A percentile compares a stretch with the other conserved stretches of the same genome.
These are phyloP conservation scores for Nannoperca australis DNA, from an alignment of 2,797 vertebrate species.

Conservation along the genomic window DNA sequence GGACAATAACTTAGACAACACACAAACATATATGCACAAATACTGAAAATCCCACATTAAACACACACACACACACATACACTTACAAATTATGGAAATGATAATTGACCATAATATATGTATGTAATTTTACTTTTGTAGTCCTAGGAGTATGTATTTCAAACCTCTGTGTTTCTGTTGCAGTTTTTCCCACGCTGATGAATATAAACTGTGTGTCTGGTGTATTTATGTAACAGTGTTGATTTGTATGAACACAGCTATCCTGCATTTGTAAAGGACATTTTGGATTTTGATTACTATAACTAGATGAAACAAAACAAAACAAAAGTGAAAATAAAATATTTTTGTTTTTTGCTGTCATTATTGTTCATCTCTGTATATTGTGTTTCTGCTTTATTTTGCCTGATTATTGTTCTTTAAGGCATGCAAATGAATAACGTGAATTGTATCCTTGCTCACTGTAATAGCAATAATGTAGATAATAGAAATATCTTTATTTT, in stretches of 20 bases:
- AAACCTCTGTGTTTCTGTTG: conserved; percentile 52
- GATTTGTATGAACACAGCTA: conserved; percentile 67
- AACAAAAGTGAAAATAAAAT: conserved; percentile 65
- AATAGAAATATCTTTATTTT: background rate
- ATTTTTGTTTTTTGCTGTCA: conserved; percentile 63
- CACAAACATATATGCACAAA: conserved; percentile 30
- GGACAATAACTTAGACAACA: conserved; percentile 33
- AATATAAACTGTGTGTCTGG: conserved; percentile 60
- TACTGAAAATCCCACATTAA: conserved; percentile 14
- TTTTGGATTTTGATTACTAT: conserved; percentile 61
- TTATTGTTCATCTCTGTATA: conserved; percentile 9
- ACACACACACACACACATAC: conserved; percentile 24
- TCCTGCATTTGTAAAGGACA: conserved; percentile 69
- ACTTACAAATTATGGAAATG: conserved; percentile 50
- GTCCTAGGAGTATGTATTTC: conserved; percentile 58
- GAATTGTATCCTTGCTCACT: background rate
- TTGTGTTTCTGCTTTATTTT: background rate
- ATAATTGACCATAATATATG: conserved; percentile 58
- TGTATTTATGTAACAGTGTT: conserved; percentile 82
- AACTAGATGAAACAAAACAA: conserved; percentile 66
- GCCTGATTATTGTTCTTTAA: background rate
- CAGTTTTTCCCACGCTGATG: conserved; percentile 51
- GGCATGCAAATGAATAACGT: background rate
- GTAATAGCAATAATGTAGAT: background rate
- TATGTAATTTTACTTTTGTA: conserved; percentile 67